phyloP scores from a whole-genome alignment of 2,113 vertebrate genomes.

The Rhinolophus sinicus region DNA sequence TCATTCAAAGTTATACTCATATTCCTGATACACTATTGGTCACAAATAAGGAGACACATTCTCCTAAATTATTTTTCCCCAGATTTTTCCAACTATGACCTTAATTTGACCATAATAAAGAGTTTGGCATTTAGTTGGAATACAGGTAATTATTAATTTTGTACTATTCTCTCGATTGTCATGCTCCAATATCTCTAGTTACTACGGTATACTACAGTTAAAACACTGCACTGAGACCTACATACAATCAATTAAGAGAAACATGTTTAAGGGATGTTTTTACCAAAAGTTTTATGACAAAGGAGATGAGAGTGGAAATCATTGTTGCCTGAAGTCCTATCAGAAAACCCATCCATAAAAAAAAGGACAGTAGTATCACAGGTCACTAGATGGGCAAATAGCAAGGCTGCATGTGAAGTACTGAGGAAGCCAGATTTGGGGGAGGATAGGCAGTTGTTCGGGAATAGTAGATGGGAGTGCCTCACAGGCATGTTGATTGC shows the following conservation, averaged over 20 bases:
- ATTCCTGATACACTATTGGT: not conserved
- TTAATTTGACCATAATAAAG: not conserved
- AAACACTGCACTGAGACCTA: not conserved
- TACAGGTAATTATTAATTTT: not conserved
- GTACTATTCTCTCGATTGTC: not conserved
- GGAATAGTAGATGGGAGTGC: not conserved
- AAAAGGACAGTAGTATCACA: not conserved
- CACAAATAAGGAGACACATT: not conserved
- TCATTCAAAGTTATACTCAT: not conserved
- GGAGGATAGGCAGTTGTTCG: fast-evolving
- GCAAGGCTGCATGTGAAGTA: not conserved
- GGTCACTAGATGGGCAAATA: not conserved
- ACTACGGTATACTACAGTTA: not conserved
- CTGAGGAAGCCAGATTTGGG: not conserved
- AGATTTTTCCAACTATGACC: not conserved
- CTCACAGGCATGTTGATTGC: not conserved
- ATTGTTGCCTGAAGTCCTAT: not conserved
- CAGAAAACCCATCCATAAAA: not conserved
- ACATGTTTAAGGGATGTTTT: not conserved
- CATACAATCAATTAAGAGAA: not conserved
- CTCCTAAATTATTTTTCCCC: not conserved
- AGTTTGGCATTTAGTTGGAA: not conserved
- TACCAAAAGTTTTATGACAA: not conserved
- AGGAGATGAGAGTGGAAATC: not conserved
- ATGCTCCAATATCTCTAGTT: not conserved